A percentile compares a stretch with the other conserved stretches of the same genome.
Conservation (phyloP, 1,140 invertebrate genomes). For the Atta texana region DNA sequence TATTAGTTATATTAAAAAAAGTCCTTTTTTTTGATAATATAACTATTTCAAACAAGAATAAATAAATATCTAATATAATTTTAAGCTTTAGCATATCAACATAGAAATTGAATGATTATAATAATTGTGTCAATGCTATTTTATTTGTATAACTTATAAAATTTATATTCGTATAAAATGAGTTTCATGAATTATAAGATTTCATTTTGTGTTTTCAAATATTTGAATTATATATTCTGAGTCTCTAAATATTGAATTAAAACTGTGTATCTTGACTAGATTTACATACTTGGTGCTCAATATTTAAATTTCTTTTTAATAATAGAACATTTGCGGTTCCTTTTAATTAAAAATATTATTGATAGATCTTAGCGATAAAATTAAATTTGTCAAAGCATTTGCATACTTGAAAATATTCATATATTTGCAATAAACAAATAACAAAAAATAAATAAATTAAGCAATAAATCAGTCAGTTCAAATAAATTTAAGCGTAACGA, state of each 20-base stretch:
- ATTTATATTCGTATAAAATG: neutral
- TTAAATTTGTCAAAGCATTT: neutral
- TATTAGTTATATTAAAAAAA: neutral
- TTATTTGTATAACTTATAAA: neutral
- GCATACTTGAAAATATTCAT: neutral
- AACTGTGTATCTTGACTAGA: neutral
- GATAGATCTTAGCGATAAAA: neutral
- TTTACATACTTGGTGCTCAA: neutral
- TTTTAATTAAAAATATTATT: neutral
- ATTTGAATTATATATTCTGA: neutral
- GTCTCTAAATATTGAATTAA: neutral
- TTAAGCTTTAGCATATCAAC: neutral
- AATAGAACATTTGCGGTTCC: neutral
- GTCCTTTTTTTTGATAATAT: neutral
- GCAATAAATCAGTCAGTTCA: neutral
- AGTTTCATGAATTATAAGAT: neutral
- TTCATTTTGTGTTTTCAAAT: slow-evolving; percentile 1
- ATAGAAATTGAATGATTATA: neutral
- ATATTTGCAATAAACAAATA: neutral
- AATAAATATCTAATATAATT: neutral
- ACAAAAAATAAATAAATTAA: neutral
- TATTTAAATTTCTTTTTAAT: slow-evolving; percentile 7
- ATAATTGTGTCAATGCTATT: neutral
- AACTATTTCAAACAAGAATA: neutral
- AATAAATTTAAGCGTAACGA: neutral